Evolutionary conservation across 2,797 vertebrate species (phyloP).

Genomic region (Echeneis naucrates): DNA sequence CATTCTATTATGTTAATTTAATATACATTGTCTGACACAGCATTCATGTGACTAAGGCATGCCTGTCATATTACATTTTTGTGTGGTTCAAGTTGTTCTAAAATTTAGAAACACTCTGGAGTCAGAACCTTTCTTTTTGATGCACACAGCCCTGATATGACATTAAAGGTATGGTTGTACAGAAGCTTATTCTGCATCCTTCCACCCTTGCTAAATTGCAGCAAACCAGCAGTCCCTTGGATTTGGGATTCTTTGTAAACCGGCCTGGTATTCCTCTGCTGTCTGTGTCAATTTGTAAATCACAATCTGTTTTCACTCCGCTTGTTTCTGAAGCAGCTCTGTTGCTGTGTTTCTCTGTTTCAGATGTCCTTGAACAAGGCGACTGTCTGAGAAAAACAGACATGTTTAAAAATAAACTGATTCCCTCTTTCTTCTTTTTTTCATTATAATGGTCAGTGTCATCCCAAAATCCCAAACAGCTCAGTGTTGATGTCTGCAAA

Average conservation of each 20-base stretch:
- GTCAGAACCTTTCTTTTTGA: not conserved
- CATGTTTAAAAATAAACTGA: not conserved
- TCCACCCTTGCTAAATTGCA: not conserved
- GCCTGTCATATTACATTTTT: not conserved
- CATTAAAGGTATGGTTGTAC: not conserved
- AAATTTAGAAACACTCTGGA: not conserved
- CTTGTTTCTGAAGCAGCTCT: not conserved
- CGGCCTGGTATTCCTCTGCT: not conserved
- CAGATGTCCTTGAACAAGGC: conserved; percentile 11
- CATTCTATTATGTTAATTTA: no score
- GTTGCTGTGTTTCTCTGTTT: conserved; percentile 6
- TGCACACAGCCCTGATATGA: not conserved
- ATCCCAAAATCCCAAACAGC: not conserved
- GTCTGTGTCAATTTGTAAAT: not conserved
- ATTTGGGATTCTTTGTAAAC: not conserved
- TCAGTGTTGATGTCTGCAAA: conserved; percentile 1
- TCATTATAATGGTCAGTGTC: not conserved
- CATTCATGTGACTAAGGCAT: no score
- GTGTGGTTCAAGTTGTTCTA: not conserved
- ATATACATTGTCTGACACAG: no score
- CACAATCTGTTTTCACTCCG: conserved; percentile 3
- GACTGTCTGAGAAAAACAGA: not conserved
- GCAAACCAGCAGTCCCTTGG: not conserved
- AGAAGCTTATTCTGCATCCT: not conserved
- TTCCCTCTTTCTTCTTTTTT: not conserved